Evolutionary conservation across 2,888 invertebrate genomes (phyloP), one percentile per base, ranked within the genome.

Genomic region (Sphaerophoria rueppellii): DNA sequence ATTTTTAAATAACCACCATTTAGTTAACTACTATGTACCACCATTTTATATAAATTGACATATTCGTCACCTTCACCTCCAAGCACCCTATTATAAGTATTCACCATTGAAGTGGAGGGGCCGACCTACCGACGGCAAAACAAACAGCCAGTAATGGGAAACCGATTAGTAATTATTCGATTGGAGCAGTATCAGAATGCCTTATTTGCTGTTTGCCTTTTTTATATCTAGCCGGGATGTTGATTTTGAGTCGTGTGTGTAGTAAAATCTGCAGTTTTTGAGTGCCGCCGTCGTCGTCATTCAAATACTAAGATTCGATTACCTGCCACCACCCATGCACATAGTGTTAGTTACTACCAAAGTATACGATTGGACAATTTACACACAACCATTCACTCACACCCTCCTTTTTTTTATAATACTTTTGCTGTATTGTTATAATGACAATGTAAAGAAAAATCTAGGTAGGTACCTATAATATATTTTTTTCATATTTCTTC

Each of bases 321-420:
- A 85, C 85, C 85, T 85, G 81, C 85, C 85, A 85, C 81, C 81
- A 85, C 85, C 85, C 81, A 85, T 85, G 81, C 85, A 85, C 85
- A 85, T 85, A 76, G 85, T 81, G 81, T 85, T 81, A 81, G 85
- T 85, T 81, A 73, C 85, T 81, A 77, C 85, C 85, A 81, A 85
- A 85, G 85, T 81, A 85, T 85, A 77, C 85, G 85, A 85, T 78
- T 82, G 76, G 83, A 80, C 82, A 77, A 24, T 24, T 1, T 1
- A 24, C 24, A 24, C 79, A 82, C 80, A 80, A 85, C 77, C 75
- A 70, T 86, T 80, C 86, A 87, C 83, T 77, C 81, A 83, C 81
- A 83, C 72, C 74, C 87, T 78, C 74, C 81, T 86, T 86, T 87
- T 88, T 24, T 87, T 83, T 87, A 60, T 43, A 86, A 81, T 86